phyloP scores from a whole-genome alignment of 2,888 invertebrate species.

The Mystacides longicornis region DNA sequence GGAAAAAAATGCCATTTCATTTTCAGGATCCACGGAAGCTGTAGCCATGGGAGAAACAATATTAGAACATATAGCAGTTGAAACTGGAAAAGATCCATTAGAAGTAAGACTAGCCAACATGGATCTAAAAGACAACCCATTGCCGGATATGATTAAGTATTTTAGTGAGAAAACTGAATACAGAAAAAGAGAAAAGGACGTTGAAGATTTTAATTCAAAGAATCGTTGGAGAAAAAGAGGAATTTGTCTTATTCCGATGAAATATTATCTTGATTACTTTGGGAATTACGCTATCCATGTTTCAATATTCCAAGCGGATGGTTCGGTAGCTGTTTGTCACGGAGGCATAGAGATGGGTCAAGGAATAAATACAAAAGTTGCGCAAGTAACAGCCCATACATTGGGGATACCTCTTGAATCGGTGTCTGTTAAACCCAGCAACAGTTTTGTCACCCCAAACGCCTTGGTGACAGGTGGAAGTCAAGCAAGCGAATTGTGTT shows the following conservation, averaged over 20 bases:
- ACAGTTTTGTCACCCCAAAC: slow-evolving; percentile 60
- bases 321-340: slow-evolving; percentile 58
- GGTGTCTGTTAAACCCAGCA: slow-evolving; percentile 58
- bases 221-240: slow-evolving; percentile 73
- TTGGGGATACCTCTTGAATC: slow-evolving; percentile 58
- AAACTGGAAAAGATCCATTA: slow-evolving; percentile 48
- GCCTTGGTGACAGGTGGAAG: slow-evolving; percentile 61
- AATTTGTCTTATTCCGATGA: slow-evolving; percentile 55
- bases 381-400: slow-evolving; percentile 62
- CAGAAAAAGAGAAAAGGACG: slow-evolving; percentile 42
- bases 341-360: slow-evolving; percentile 71
- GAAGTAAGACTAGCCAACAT: slow-evolving; percentile 53
- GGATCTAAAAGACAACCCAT: slow-evolving; percentile 30
- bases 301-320: slow-evolving; percentile 60
- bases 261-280: slow-evolving; percentile 49
- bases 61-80: slow-evolving; percentile 59
- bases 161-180: slow-evolving; percentile 51
- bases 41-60: slow-evolving; percentile 52
- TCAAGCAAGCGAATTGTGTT: slow-evolving; percentile 60
- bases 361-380: slow-evolving; percentile 65
- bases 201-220: slow-evolving; percentile 50
- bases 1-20: slow-evolving; percentile 63
- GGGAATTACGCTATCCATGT: slow-evolving; percentile 53
- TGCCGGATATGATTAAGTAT: slow-evolving; percentile 49
- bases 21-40: slow-evolving; percentile 40